These are phyloP conservation scores for Pasiphila rectangulata DNA, from an alignment of 2,888 invertebrate species.

Conservation along the genomic window DNA sequence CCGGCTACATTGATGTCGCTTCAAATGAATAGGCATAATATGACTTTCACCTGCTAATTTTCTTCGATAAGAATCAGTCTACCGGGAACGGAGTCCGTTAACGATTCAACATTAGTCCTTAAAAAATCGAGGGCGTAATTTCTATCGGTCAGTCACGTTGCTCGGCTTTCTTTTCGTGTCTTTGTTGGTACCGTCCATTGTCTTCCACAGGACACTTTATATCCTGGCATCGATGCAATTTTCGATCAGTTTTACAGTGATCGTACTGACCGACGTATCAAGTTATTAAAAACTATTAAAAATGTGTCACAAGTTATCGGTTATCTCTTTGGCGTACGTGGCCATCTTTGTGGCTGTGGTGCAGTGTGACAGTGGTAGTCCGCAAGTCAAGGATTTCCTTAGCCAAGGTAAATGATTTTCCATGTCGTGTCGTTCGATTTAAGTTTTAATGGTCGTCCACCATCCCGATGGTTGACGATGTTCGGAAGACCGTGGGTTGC, in stretches of 20 bases:
- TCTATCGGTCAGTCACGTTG: slow-evolving; percentile 72
- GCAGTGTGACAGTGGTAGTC: slow-evolving; percentile 52
- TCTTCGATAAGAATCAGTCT: slow-evolving; percentile 63
- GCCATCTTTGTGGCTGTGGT: slow-evolving; percentile 60
- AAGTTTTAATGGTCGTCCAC: no score
- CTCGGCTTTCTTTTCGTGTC: slow-evolving; percentile 73
- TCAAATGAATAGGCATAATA: slow-evolving; percentile 29
- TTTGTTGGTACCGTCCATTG: slow-evolving; percentile 72
- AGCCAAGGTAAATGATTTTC: slow-evolving; percentile 52
- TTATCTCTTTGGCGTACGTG: slow-evolving; percentile 60
- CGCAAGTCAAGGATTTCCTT: slow-evolving; percentile 48
- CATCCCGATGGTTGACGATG: no score
- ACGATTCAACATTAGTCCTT: slow-evolving; percentile 70
- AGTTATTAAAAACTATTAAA: slow-evolving; percentile 31
- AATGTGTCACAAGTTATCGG: slow-evolving; percentile 64
- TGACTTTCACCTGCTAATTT: slow-evolving; percentile 62
- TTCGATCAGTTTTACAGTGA: slow-evolving; percentile 65
- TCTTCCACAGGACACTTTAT: slow-evolving; percentile 73
- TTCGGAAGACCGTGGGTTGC: no score
- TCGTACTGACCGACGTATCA: slow-evolving; percentile 42
- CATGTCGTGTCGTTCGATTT: no score
- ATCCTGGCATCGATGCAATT: slow-evolving; percentile 66
- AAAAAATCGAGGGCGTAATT: slow-evolving; percentile 68
- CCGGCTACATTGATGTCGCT: slow-evolving; percentile 41
- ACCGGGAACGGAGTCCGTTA: slow-evolving; percentile 61